Base-by-base conservation (phyloP, 2,113 vertebrate genomes). In the Poeciliopsis retropinna region DNA sequence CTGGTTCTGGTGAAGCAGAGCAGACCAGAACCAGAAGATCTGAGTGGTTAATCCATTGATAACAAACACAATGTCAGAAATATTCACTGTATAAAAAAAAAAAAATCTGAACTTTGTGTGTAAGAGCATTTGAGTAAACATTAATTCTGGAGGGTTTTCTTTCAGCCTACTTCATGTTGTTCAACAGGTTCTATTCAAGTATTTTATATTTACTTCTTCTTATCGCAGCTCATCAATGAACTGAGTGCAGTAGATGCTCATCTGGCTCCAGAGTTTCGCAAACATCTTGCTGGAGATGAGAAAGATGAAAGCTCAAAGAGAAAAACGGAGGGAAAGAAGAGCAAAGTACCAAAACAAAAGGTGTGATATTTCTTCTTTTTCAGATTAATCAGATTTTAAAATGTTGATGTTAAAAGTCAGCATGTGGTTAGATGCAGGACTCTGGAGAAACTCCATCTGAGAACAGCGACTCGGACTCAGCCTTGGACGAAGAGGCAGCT, bases 401-500 rank as follows among this genome's bases (percentile, higher is more conserved):
- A 25, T 28, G 13, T n/a, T 22, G n/a, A 41, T 19, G 0, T 44
- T 72, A n/a, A 57, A 82, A 3, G 15, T 39, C 34, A 66, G 13
- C 64, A 13, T 64, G 19, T 29, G 3, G 17, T 25, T 73, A 14
- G 51, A 68, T 25, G 31, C 72, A 94, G 94, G 83, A 72, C 47
- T 61, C 81, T 30, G 84, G 17, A 64, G 84, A 88, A 31, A 41
- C 77, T 19, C 13, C 25, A 27, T 29, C 75, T 3, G 88, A 88
- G 7, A 73, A 4, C 1, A 87, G 85, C 14, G 91, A 85, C 22
- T 92, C 90, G 0, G 92, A 94, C 28, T 92, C 86, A 0, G 91
- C 93, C 31, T 72, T 94, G 71, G 95, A 96, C 30, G 95, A 97
- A 70, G 94, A 96, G 62, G 94, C 94, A 0, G 96, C 95, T 0